phyloP scores from a whole-genome alignment of 1,140 invertebrate genomes.

The Tetramorium simillimum region DNA sequence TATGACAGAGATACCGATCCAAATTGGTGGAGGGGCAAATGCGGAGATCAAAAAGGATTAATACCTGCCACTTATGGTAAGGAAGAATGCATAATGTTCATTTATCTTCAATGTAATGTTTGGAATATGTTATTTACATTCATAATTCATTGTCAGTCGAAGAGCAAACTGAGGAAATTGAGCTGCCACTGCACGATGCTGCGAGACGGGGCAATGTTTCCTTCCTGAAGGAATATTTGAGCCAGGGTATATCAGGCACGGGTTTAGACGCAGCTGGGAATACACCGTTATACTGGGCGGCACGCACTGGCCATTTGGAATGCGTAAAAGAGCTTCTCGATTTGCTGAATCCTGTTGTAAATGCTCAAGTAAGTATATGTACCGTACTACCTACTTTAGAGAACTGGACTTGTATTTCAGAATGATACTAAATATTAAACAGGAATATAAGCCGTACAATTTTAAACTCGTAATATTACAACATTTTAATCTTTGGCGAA shows the following conservation, averaged over 20 bases:
- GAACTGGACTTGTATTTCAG: neutral
- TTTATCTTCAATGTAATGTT: neutral
- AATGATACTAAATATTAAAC: neutral
- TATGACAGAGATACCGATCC: slow-evolving; percentile 85
- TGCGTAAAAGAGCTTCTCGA: slow-evolving; percentile 85
- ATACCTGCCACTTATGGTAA: slow-evolving; percentile 90
- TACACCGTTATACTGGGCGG: slow-evolving; percentile 90
- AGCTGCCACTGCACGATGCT: slow-evolving; percentile 90
- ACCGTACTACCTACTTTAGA: neutral
- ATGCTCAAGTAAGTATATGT: slow-evolving; percentile 82
- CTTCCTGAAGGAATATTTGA: slow-evolving; percentile 88
- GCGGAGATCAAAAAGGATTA: slow-evolving; percentile 87
- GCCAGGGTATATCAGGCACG: slow-evolving; percentile 89
- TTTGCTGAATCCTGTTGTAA: slow-evolving; percentile 82
- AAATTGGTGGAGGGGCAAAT: slow-evolving; percentile 89
- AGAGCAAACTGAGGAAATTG: slow-evolving; percentile 88
- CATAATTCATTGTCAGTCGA: slow-evolving; percentile 84
- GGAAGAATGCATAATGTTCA: slow-evolving; percentile 4
- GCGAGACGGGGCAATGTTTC: slow-evolving; percentile 89
- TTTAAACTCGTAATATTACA: neutral
- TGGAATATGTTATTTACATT: neutral
- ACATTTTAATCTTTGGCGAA: neutral
- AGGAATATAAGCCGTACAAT: neutral
- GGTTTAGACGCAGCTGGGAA: slow-evolving; percentile 90
- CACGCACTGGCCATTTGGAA: slow-evolving; percentile 87